phyloP scores from a whole-genome alignment of 2,888 invertebrate species.

The Syritta pipiens region DNA sequence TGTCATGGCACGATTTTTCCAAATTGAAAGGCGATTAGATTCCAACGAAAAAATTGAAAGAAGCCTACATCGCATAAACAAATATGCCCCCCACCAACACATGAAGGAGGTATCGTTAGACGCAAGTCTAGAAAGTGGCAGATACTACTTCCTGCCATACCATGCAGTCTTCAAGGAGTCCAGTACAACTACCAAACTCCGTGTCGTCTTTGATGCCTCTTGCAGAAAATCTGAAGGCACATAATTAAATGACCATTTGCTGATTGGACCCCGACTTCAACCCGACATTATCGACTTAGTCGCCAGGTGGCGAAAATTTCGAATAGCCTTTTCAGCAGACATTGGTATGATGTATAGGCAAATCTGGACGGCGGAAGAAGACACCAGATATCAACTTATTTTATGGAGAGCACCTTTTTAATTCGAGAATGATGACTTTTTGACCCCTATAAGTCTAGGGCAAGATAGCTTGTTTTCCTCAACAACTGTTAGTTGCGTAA shows the following conservation, averaged over 20 bases:
- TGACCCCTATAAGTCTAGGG: too few species aligned
- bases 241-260: conserved; percentile 8
- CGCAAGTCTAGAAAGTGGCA: not conserved
- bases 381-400: conserved; percentile 36
- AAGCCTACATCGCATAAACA: not conserved
- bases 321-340: conserved; percentile 1
- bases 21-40: not conserved
- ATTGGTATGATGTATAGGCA: conserved; percentile 16
- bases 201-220: too few species aligned
- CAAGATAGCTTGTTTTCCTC: too few species aligned
- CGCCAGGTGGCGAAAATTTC: conserved; percentile 12
- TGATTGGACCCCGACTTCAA: conserved; percentile 16
- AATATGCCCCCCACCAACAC: not conserved
- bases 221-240: not conserved
- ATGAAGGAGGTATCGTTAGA: conserved; percentile 9
- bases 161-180: too few species aligned
- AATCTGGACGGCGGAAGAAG: conserved; percentile 19
- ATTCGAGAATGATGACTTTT: too few species aligned
- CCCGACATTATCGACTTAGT: conserved; percentile 14
- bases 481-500: too few species aligned
- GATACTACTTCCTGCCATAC: not conserved
- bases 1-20: not conserved
- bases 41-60: not conserved
- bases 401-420: conserved; percentile 36
- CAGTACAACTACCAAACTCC: not conserved